phyloP scores from a whole-genome alignment of 2,113 vertebrate species.

The Siphamia tubifer region DNA sequence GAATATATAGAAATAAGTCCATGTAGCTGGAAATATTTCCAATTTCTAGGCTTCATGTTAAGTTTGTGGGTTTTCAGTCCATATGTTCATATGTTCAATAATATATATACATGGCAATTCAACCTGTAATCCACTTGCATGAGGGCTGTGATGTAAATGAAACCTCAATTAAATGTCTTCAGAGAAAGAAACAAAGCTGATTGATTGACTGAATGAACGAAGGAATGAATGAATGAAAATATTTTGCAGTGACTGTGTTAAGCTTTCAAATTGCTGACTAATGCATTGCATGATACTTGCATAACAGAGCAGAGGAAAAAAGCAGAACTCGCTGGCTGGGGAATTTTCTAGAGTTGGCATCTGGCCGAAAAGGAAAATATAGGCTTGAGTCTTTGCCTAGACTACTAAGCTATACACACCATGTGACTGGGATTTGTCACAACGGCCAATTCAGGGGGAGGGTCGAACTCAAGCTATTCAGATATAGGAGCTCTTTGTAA shows the following conservation, averaged over 20 bases:
- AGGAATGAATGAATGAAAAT: no score
- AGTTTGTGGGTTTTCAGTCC: no score
- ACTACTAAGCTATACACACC: slow-evolving; percentile 14
- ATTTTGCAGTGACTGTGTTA: neutral
- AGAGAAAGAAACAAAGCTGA: no score
- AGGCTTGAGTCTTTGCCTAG: neutral
- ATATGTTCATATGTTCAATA: no score
- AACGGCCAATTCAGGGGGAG: slow-evolving; percentile 23
- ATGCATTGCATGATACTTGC: neutral
- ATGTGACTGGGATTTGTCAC: slow-evolving; percentile 62
- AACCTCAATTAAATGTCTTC: no score
- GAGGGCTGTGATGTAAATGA: no score
- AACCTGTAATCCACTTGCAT: no score
- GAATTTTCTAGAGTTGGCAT: slow-evolving; percentile 27
- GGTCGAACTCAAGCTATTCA: neutral
- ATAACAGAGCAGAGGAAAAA: neutral
- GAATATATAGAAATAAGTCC: no score
- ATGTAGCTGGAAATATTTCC: no score
- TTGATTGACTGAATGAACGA: no score
- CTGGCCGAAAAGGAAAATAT: slow-evolving; percentile 9
- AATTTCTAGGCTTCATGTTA: no score
- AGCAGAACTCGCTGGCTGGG: slow-evolving; percentile 5
- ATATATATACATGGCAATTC: no score
- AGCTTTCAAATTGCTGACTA: neutral
- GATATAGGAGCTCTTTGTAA: neutral